Conservation (phyloP, 2,888 invertebrate genomes). For the Ormia ochracea region DNA sequence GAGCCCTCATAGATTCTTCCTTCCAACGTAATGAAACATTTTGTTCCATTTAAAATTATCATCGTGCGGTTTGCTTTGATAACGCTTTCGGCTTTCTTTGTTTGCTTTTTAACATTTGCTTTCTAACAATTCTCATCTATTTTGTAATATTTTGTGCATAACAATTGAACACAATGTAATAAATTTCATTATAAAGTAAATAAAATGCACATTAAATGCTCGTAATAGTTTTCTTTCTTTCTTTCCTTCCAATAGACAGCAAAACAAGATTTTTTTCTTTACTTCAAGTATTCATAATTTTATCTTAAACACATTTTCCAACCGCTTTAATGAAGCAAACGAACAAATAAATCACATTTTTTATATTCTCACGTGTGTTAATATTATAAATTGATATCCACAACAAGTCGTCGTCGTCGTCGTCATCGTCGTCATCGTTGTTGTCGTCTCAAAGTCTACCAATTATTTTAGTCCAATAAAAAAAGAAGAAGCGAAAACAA, state of each 20-base stretch:
- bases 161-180: too few species aligned
- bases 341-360: conserved; percentile 24
- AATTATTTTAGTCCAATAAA: conserved; percentile 27
- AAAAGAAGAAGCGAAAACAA: not conserved
- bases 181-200: too few species aligned
- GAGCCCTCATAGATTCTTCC: too few species aligned
- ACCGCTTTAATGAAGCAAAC: conserved; percentile 8
- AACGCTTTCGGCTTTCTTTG: too few species aligned
- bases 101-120: too few species aligned
- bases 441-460: conserved; percentile 30
- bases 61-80: too few species aligned
- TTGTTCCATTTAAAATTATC: too few species aligned
- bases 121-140: too few species aligned
- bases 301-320: conserved; percentile 1
- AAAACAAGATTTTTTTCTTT: not conserved
- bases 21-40: too few species aligned
- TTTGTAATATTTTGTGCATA: too few species aligned
- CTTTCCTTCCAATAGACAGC: too few species aligned
- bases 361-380: conserved; percentile 23
- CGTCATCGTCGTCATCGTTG: too few species aligned
- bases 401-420: conserved; percentile 23
- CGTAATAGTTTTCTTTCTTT: not conserved
- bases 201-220: not conserved
- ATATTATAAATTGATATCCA: not conserved
- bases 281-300: not conserved